phyloP scores from a whole-genome alignment of 2,113 vertebrate species.

The Galbula dea region DNA sequence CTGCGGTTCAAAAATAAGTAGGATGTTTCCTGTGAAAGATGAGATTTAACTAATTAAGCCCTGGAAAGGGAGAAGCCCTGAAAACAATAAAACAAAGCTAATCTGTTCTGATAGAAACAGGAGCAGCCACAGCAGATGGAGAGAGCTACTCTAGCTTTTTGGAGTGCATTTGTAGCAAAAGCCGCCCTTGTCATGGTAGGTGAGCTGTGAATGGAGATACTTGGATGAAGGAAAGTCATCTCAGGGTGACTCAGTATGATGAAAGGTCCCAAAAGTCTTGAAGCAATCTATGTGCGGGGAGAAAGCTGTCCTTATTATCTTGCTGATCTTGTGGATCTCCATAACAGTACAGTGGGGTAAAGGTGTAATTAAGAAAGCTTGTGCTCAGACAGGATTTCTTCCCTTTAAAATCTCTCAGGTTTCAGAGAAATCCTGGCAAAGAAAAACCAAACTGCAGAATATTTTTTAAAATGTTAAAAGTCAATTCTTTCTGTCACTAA shows the following conservation, averaged over 20 bases:
- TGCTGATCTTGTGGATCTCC: neutral
- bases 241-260: neutral
- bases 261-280: neutral
- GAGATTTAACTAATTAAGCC: neutral
- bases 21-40: neutral
- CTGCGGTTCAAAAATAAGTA: neutral
- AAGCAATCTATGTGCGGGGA: neutral
- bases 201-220: neutral
- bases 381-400: neutral
- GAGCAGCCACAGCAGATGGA: neutral
- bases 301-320: neutral
- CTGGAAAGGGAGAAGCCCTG: neutral
- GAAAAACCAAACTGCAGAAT: constrained; percentile 15
- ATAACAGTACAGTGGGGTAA: neutral
- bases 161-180: neutral
- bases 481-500: constrained; percentile 39
- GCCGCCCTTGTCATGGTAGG: neutral
- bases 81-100: neutral
- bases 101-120: neutral
- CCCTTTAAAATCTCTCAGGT: neutral
- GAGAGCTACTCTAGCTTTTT: neutral
- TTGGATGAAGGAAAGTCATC: rapidly evolving
- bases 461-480: constrained; percentile 53
- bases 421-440: constrained; percentile 7
- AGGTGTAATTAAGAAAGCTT: neutral